Evolutionary conservation across 2,888 invertebrate genomes (phyloP), one percentile per base, ranked within the genome.

Genomic region (Chironomus riparius): DNA sequence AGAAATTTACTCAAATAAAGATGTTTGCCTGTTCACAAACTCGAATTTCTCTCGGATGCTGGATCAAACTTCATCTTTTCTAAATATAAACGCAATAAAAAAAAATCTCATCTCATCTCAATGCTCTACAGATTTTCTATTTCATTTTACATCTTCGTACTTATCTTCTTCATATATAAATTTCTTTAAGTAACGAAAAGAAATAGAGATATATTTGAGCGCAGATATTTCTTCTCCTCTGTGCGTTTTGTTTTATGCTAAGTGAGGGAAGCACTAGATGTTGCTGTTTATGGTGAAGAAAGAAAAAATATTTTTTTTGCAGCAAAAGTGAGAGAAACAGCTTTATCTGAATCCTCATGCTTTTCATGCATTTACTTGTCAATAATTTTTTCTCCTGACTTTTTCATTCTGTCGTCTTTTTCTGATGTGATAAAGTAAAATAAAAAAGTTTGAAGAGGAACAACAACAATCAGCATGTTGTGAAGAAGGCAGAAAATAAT

Each of bases 1-100:
- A 10, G 10, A 38, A 38, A 38, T 38, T 2, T 2, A 3, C 24
- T 62, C 62, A 22, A 12, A n/a, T 48, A 74, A 74, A 2, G 73
- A 74, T 74, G 74, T 68, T 24, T 18, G n/a, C 74, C 68, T 74
- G 47, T 24, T 74, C 28, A 13, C 13, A 12, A 68, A 47, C 22
- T 74, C 68, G 74, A 68, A 74, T 74, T 68, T 74, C 68, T 74
- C 62, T 70, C 61, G 73, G 74, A 74, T 74, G 74, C 74, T 74
- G 74, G 74, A 74, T 74, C 68, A 68, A 68, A 68, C 65, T 68
- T 68, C 74, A 74, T 74, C 74, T 73, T 61, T 50, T 38, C 15
- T 28, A 73, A 4, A 28, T 28, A 28, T 28, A 28, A 24, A 21
- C 21, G 21, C 24, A 65, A 18, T 65, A 2, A 13, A 38, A 38